Evolutionary conservation across 2,113 vertebrate species (phyloP).

Genomic region (Anguilla japonica): DNA sequence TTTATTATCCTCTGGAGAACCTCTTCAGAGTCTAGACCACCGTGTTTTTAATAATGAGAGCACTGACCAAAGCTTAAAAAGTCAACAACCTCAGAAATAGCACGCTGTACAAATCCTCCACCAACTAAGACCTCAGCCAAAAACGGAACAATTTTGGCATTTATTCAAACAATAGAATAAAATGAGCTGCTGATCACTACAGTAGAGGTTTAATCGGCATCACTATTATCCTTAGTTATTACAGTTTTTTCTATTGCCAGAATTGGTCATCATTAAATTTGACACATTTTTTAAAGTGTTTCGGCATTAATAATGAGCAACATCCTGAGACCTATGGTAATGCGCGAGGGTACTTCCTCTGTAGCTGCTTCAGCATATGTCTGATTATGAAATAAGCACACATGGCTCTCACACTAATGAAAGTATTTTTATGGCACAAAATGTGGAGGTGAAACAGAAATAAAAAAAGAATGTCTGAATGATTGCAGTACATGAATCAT

Average conservation of each 20-base stretch:
- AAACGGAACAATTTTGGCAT: not conserved
- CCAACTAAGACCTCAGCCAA: not conserved
- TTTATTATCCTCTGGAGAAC: not conserved
- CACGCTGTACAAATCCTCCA: not conserved
- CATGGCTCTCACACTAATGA: not conserved
- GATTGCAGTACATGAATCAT: constrained; percentile 42
- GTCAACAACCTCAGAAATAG: not conserved
- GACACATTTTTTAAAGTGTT: not conserved
- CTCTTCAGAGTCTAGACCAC: not conserved
- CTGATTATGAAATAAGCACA: not conserved
- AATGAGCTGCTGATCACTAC: not conserved
- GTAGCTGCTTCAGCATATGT: not conserved
- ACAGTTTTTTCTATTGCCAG: not conserved
- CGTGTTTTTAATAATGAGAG: not conserved
- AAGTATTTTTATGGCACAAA: not conserved
- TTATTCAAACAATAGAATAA: not conserved
- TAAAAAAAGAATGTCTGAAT: constrained; percentile 20
- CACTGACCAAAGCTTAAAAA: not conserved
- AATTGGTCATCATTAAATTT: not conserved
- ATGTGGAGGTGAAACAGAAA: constrained; percentile 15
- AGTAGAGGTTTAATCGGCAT: not conserved
- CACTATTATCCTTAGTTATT: not conserved
- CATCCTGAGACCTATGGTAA: not conserved
- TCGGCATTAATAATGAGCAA: too few relatives aligned
- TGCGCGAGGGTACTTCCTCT: not conserved